Evolutionary conservation across 1,140 invertebrate genomes (phyloP), one percentile per base, ranked within the genome.

Genomic region (Drosophila parvula): DNA sequence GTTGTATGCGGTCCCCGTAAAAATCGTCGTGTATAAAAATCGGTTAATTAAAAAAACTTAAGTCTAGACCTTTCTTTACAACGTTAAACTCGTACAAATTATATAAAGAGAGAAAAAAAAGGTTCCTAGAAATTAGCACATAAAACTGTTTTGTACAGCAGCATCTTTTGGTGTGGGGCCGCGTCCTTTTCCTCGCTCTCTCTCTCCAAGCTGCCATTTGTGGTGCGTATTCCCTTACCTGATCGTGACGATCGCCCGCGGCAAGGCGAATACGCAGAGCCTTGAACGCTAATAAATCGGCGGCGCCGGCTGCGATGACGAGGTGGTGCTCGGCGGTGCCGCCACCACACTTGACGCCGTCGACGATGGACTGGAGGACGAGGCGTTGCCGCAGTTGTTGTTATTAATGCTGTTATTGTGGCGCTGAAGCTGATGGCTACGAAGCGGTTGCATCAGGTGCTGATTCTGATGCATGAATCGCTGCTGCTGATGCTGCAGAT

Each of bases 271-370:
- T 78, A 84, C 84, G 84, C 85, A 81, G 45, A 65, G 56, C 79
- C 84, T 89, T 84, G 84, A 84, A 78, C 84, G 84, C 84, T 89
- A 89, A 81, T 89, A 89, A 80, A 89, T 84, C 80, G 84, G 74
- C 32, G 74, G 84, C 41, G 84, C 80, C 34, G 83, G 71, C 65
- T 88, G 81, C 28, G 59, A 44, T 3, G 56, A 69, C 18, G 61
- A 65, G 40, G 62, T 74, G 68, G 59, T 75, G 64, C 53, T 63
- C 14, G 77, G 61, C 14, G 64, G 74, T 32, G 74, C 79, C 32
- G 75, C 73, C 58, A 78, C 84, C 48, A 88, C 83, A 36, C 84
- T 88, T 5, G 83, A 88, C 16, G 80, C 67, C 7, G 84, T 83
- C 30, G 83, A 88, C 28, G 83, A 88, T 14, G 84, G 84, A 50